These are phyloP conservation scores for Cyanoliseus patagonus DNA, from an alignment of 2,113 vertebrate genomes.

Conservation along the genomic window DNA sequence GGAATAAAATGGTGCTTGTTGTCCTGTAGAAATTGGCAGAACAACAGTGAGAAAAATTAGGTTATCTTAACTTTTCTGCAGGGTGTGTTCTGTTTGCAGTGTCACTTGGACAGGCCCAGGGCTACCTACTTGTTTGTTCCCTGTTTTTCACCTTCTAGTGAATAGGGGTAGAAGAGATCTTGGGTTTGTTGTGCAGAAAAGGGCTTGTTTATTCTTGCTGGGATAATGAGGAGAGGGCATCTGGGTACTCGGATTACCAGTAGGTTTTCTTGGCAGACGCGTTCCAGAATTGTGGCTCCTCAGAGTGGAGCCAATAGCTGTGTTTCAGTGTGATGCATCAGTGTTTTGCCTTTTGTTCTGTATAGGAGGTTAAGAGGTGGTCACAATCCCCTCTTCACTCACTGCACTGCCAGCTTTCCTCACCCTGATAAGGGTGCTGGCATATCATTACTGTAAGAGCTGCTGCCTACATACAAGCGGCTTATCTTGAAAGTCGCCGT, in stretches of 20 bases:
- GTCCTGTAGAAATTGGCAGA: neutral
- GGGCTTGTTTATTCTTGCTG: neutral
- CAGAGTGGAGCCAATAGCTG: neutral
- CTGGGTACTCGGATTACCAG: neutral
- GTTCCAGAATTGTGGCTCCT: rapidly evolving
- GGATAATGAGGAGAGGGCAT: neutral
- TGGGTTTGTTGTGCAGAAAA: neutral
- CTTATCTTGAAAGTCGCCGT: rapidly evolving
- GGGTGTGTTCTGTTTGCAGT: neutral
- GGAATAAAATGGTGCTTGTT: neutral
- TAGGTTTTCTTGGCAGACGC: neutral
- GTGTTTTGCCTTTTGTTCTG: neutral
- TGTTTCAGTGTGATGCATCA: neutral
- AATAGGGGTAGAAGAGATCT: neutral
- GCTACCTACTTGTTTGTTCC: neutral
- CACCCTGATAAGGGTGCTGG: neutral
- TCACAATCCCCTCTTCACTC: neutral
- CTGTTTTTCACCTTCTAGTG: neutral
- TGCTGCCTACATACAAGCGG: neutral
- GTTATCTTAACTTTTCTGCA: neutral
- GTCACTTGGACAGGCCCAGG: neutral
- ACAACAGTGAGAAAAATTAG: neutral
- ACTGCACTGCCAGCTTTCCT: neutral
- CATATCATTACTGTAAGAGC: neutral
- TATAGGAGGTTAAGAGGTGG: neutral